phyloP scores from a whole-genome alignment of 2,888 invertebrate genomes.

The Rhagonycha fulva region DNA sequence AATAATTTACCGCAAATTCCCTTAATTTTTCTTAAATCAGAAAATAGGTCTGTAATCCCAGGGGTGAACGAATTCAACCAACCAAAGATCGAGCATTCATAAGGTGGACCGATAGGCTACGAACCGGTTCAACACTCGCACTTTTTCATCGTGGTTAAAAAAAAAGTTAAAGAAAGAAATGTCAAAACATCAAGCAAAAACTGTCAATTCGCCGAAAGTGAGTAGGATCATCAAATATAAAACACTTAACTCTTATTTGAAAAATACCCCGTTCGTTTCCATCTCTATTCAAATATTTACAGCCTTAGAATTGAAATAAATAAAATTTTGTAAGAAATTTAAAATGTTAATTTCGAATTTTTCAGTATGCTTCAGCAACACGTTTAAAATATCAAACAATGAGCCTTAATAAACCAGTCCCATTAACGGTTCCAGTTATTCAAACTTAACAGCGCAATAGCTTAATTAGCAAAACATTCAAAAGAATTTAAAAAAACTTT shows the following conservation, averaged over 20 bases:
- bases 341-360: not conserved
- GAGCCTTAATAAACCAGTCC: too few species aligned
- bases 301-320: not conserved
- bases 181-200: not conserved
- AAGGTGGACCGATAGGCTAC: not conserved
- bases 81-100: not conserved
- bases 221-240: not conserved
- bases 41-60: not conserved
- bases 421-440: not conserved
- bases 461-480: not conserved
- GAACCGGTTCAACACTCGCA: not conserved
- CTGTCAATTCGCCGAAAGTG: not conserved
- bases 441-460: not conserved
- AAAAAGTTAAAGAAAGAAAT: not conserved
- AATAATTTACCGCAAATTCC: not conserved
- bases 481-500: not conserved
- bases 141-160: not conserved
- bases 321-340: not conserved
- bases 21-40: not conserved
- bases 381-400: too few species aligned
- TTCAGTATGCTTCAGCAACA: not conserved
- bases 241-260: not conserved
- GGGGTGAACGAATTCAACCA: not conserved
- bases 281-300: not conserved
- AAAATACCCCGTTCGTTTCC: not conserved